Base-by-base conservation (phyloP, 1,140 invertebrate genomes). In the Oedothorax gibbosus region DNA sequence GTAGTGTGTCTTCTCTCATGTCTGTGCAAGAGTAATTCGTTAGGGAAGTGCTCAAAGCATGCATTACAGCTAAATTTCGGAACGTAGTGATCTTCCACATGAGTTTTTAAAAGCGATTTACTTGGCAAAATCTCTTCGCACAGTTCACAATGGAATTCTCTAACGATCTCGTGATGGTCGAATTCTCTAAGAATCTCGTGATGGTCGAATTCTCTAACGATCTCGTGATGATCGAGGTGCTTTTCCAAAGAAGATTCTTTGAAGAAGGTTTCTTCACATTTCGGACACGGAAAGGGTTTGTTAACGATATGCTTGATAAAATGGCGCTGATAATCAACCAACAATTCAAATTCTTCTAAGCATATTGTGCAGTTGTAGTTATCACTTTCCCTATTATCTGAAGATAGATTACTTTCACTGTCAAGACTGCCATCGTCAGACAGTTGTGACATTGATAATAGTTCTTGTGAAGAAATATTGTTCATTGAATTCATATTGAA, bases 191-290 rank as follows among this genome's bases (percentile, higher is more conserved):
- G 1, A 5, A 35, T 35, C n/a, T n/a, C 35, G 35, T 35, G 35
- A 35, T 35, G 35, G 35, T 35, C 35, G 1, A 15, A 11, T 77
- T 77, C 65, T 18, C 5, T 14, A 77, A n/a, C n/a, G n/a, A 56
- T 0, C 14, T 15, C 7, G 21, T 62, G 75, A 5, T 9, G 51
- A 18, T 7, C 35, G 11, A 15, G 50, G 35, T 77, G 75, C n/a
- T 77, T 77, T 20, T 64, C 9, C 14, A 77, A 18, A 51, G 10
- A 20, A 11, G 15, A 12, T 64, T 77, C 18, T 2, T n/a, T 65
- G 15, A 77, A 77, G 10, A 77, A 77, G 35, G 49, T 77, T 65
- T 77, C 53, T n/a, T 77, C 60, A 53, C 75, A 77, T 0, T 65
- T 57, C 14, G 50, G 35, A 53, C 75, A 77, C 12, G 62, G 57